Evolutionary conservation across 2,113 vertebrate genomes (phyloP).

Genomic region (Ageneiosus marmoratus): DNA sequence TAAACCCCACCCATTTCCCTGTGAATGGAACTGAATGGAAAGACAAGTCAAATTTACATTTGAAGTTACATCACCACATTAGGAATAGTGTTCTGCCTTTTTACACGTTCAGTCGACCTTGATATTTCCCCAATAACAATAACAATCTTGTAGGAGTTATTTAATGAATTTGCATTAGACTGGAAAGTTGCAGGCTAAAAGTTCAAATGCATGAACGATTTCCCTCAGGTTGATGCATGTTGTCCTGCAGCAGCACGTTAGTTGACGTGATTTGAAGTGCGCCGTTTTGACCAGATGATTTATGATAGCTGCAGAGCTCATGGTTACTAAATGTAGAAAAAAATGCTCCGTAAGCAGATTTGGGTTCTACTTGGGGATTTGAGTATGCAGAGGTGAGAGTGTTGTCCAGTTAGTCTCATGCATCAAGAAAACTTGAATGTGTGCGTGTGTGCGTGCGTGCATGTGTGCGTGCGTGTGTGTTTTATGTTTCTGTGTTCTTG

Average conservation of each 20-base stretch:
- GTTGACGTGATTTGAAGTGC: constrained; percentile 5
- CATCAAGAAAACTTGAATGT: not conserved
- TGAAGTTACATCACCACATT: not conserved
- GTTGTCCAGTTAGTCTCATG: constrained; percentile 40
- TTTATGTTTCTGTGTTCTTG: too few species aligned
- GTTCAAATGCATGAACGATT: not conserved
- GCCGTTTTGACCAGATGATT: constrained; percentile 24
- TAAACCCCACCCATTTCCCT: not conserved
- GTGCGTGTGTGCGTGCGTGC: constrained; percentile 18
- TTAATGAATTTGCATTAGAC: not conserved
- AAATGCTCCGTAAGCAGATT: constrained; percentile 33
- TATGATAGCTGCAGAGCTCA: constrained; percentile 26
- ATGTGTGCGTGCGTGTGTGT: constrained; percentile 6
- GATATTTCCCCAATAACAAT: not conserved
- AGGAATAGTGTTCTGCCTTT: not conserved
- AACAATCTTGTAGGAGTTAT: not conserved
- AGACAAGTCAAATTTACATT: not conserved
- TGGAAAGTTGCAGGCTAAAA: not conserved
- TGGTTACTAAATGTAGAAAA: constrained; percentile 2
- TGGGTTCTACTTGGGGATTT: constrained; percentile 23
- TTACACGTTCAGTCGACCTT: not conserved
- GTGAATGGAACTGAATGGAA: not conserved
- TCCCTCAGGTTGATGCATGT: too few species aligned
- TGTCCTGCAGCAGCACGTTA: constrained; percentile 9
- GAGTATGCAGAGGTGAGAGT: constrained; percentile 30